Evolutionary conservation across 2,113 vertebrate species (phyloP).

Genomic region (Chionomys nivalis): DNA sequence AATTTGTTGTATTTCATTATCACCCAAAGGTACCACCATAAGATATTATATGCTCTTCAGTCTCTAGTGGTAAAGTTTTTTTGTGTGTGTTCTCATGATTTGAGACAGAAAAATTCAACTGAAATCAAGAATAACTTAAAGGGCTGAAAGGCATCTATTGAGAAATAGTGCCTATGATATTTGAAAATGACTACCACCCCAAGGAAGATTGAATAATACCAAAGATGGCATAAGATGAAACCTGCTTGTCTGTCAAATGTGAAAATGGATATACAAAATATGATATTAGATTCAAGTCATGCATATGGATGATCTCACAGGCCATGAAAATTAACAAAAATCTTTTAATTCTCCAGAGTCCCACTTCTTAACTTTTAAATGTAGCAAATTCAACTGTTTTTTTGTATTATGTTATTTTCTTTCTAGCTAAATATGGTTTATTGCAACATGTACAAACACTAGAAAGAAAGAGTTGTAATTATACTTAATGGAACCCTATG

Average conservation of each 20-base stretch:
- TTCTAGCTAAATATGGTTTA: background rate
- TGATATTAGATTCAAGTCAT: background rate
- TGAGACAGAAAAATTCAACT: slow-evolving; percentile 7
- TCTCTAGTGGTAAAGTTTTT: background rate
- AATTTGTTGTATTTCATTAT: background rate
- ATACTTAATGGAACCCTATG: background rate
- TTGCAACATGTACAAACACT: background rate
- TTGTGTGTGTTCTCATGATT: background rate
- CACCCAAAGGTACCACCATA: background rate
- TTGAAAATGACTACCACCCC: background rate
- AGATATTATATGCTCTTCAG: background rate
- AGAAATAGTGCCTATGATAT: background rate
- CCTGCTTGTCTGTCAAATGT: background rate
- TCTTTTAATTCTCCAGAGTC: background rate
- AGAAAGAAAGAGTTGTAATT: background rate
- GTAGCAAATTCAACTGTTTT: background rate
- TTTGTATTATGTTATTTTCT: background rate
- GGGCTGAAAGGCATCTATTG: background rate
- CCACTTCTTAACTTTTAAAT: background rate
- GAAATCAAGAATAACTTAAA: slow-evolving; percentile 1
- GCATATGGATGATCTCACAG: too few species aligned
- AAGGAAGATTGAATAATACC: background rate
- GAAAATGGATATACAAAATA: background rate
- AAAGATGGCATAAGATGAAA: background rate
- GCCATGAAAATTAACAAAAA: slow-evolving; percentile 14